phyloP scores from a whole-genome alignment of 2,797 vertebrate species.

The Ispidina picta region DNA sequence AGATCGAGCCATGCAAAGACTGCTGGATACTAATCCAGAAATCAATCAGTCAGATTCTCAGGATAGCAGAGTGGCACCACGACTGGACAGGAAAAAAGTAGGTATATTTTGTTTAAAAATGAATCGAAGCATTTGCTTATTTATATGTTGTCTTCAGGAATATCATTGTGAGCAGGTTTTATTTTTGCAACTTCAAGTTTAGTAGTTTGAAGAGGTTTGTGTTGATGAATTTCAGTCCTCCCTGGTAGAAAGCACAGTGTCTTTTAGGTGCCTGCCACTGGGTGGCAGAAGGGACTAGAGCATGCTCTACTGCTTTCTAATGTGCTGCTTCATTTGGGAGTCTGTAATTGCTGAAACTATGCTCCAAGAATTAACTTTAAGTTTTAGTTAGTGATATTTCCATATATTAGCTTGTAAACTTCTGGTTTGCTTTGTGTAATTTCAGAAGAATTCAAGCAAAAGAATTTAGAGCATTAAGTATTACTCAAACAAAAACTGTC shows the following conservation, averaged over 20 bases:
- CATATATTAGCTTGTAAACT: background rate
- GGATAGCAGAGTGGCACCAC: conserved; percentile 97
- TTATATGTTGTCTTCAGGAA: background rate
- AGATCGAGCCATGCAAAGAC: conserved; percentile 96
- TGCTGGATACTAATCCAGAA: conserved; percentile 98
- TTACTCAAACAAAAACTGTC: background rate
- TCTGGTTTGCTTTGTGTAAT: background rate
- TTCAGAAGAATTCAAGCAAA: background rate
- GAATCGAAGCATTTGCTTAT: accelerated
- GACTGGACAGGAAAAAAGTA: conserved; percentile 96
- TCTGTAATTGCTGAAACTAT: background rate
- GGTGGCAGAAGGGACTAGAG: background rate
- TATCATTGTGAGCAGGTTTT: background rate
- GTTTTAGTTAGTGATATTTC: background rate
- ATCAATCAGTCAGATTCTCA: conserved; percentile 99
- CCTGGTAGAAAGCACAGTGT: accelerated
- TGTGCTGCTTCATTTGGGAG: background rate
- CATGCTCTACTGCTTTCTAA: background rate
- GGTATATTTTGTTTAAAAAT: background rate
- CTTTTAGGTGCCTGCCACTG: background rate
- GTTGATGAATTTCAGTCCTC: too few species aligned
- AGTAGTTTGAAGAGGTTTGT: background rate
- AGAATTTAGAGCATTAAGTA: background rate
- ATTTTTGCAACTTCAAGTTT: background rate
- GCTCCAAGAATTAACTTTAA: accelerated